These are phyloP conservation scores for Sarcophaga variegata DNA, from an alignment of 2,888 invertebrate species.

Conservation along the genomic window DNA sequence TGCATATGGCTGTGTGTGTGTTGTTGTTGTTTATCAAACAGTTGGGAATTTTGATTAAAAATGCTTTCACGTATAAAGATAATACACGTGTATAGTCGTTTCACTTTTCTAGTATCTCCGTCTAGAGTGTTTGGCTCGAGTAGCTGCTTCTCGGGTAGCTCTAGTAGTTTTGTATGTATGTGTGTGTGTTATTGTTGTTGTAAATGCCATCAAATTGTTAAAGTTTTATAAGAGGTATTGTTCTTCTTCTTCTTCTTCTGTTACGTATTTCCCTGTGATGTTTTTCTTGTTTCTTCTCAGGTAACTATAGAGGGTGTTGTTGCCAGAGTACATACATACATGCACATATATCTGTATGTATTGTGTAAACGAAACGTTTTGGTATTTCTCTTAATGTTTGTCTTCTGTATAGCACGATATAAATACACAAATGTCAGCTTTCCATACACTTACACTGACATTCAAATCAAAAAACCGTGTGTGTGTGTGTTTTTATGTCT, in stretches of 20 bases:
- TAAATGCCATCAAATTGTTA: slow-evolving; percentile 49
- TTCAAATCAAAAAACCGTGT: not conserved
- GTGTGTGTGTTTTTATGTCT: too few species aligned
- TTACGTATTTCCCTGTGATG: too few species aligned
- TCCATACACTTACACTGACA: not conserved
- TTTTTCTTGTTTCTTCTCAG: slow-evolving; percentile 9
- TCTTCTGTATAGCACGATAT: slow-evolving; percentile 46
- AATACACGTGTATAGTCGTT: slow-evolving; percentile 52
- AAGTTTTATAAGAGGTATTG: slow-evolving; percentile 47
- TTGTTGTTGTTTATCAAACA: slow-evolving; percentile 76
- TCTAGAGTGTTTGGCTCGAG: slow-evolving; percentile 11
- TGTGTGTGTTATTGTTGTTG: slow-evolving; percentile 10
- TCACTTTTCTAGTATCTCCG: not conserved
- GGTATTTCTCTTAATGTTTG: slow-evolving; percentile 59
- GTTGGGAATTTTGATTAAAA: slow-evolving; percentile 82
- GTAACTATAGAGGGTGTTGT: slow-evolving; percentile 37
- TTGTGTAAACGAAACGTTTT: slow-evolving; percentile 33
- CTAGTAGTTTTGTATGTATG: not conserved
- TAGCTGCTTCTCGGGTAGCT: slow-evolving; percentile 16
- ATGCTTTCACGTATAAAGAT: slow-evolving; percentile 78
- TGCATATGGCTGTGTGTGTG: slow-evolving; percentile 70
- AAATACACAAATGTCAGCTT: not conserved
- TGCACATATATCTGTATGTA: not conserved
- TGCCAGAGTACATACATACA: slow-evolving; percentile 51
- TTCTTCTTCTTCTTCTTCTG: not conserved